Conservation (phyloP, 2,113 vertebrate genomes). For the Microtus oregoni region DNA sequence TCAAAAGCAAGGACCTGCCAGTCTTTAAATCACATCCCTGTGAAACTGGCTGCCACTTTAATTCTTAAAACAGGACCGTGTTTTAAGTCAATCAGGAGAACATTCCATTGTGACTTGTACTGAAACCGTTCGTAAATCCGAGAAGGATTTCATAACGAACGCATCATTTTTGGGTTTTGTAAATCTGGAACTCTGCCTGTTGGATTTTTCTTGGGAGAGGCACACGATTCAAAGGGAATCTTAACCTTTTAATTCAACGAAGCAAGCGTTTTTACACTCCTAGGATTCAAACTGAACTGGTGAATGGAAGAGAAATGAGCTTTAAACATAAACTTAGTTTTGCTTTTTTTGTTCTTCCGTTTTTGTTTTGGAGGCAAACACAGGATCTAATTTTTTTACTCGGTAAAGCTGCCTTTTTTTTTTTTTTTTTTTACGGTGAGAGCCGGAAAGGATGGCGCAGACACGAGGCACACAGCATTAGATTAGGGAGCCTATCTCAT, state of each 20-base stretch:
- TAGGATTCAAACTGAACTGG: slow-evolving; percentile 22
- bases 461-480: neutral
- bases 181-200: neutral
- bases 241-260: slow-evolving; percentile 51
- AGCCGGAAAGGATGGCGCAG: neutral
- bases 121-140: neutral
- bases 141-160: slow-evolving; percentile 2
- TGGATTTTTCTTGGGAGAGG: slow-evolving; percentile 1
- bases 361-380: neutral
- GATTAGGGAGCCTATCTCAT: neutral
- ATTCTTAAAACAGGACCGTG: neutral
- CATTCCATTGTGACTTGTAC: neutral
- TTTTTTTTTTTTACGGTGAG: slow-evolving; percentile 38
- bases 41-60: neutral
- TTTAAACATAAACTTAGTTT: neutral
- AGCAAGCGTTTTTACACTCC: neutral
- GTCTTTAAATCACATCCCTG: neutral
- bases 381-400: slow-evolving; percentile 1
- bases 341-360: too few relatives aligned
- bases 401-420: slow-evolving; percentile 40
- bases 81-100: neutral
- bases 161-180: slow-evolving; percentile 22
- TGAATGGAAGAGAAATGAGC: neutral
- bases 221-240: slow-evolving; percentile 9
- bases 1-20: neutral